phyloP scores from a whole-genome alignment of 2,888 invertebrate species.

The Amphimallon solstitiale region DNA sequence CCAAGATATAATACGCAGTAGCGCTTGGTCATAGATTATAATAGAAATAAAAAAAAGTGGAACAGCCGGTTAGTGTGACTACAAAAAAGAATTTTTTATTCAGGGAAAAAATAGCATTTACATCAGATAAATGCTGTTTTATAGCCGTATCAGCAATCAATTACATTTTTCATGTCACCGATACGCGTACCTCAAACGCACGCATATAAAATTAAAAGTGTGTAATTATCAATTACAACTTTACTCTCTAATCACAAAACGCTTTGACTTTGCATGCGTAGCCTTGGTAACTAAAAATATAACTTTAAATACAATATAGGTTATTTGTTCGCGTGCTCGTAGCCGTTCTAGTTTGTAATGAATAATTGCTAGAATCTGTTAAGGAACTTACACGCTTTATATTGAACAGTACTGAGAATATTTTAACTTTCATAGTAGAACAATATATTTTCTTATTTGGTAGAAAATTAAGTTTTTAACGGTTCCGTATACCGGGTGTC shows the following conservation, averaged over 20 bases:
- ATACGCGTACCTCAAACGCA: conserved; percentile 13
- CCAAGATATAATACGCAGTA: background rate
- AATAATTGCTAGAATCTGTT: too few relatives aligned
- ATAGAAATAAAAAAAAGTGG: background rate
- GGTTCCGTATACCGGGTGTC: too few relatives aligned
- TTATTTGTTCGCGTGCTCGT: conserved; percentile 10
- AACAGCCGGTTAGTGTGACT: background rate
- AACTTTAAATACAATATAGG: conserved; percentile 16
- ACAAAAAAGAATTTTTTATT: conserved; percentile 19
- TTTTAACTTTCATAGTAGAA: too few relatives aligned
- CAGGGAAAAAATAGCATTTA: background rate
- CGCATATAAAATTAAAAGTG: conserved; percentile 37
- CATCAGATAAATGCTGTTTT: conserved; percentile 8
- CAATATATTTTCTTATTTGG: too few relatives aligned
- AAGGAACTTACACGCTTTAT: too few relatives aligned
- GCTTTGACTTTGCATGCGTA: conserved; percentile 35
- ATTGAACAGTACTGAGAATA: too few relatives aligned
- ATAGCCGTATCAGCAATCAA: conserved; percentile 27
- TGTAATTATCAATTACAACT: conserved; percentile 39
- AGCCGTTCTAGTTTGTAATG: too few relatives aligned
- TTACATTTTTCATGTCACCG: conserved; percentile 33
- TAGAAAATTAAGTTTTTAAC: too few relatives aligned
- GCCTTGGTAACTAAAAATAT: conserved; percentile 28
- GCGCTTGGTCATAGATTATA: conserved; percentile 1
- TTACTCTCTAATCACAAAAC: conserved; percentile 29